Base-by-base conservation (phyloP, 1,140 invertebrate genomes). In the Bombus difficillimus region DNA sequence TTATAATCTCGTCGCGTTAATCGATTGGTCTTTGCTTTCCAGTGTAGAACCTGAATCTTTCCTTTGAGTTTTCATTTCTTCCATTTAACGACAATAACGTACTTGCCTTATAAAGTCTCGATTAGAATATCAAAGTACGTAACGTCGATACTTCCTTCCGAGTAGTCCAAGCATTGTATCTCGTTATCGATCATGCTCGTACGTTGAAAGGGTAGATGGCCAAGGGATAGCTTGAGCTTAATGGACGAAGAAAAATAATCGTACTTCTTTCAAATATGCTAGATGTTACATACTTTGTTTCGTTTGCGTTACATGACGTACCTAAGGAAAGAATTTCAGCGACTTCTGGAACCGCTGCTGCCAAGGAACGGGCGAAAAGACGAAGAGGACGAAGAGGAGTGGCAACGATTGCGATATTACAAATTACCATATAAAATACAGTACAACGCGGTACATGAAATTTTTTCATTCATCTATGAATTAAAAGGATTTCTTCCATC, bases 241-340 rank as follows among this genome's bases (percentile, higher is more conserved):
- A 18, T 6, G 13, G 3, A 66, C 15, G 34, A 12, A 43, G n/a
- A 34, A 79, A 12, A 43, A n/a, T 62, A n/a, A n/a, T 62, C 28
- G 5, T 53, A 28, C 25, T 79, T 41, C 34, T 79, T 32, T 68
- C 3, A 64, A 64, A 28, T 39, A 4, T 22, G 47, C 47, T 53
- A 22, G 1, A 18, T 28, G 28, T 28, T 34, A 62, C 6, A 41
- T n/a, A 34, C 2, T 10, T 75, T 10, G 34, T 74, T 13, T 75
- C 22, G n/a, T 88, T 53, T 69, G 32, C 37, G 59, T n/a, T 59
- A 62, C 47, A 59, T 86, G 85, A 90, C 88, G 79, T 90, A 85
- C 68, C 53, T 47, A 78, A 68, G 59, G n/a, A 39, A 88, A 82
- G 89, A 89, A 90, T 90, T 85, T 75, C 75, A 78, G 43, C 81